Base-by-base conservation (phyloP, 1,140 invertebrate species). In the Drosophila arawakana region DNA sequence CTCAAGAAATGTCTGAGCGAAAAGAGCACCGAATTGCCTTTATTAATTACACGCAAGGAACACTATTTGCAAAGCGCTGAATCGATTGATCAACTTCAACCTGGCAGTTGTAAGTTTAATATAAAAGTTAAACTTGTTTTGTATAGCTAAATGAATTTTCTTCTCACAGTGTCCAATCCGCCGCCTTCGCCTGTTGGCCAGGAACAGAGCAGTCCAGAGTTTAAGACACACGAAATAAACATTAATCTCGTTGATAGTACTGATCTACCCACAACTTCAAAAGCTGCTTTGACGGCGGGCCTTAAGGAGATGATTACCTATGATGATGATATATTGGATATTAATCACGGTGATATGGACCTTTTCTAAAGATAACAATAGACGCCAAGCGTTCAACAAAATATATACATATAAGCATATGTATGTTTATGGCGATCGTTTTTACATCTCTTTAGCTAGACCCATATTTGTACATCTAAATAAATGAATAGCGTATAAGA, bases 151-250 rank as follows among this genome's bases (percentile, higher is more conserved):
- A 43, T 11, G 0, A 8, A 11, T 4, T 8, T 58, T 61, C 47
- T 0, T 9, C 76, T 61, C n/a, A 15, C 47, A 90, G 94, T 95
- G 39, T 95, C 95, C 4, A 96, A 96, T 93, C 96, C 96, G 21
- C 96, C 96, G 10, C 96, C 96, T 9, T 96, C 96, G 37, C 96
- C 96, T 4, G 96, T 95, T 39, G 96, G 95, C 0, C 95, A 95
- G 21, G 96, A 96, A 80, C 94, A 95, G 21, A 76, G 82, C 85
- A 95, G 95, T 60, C 95, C 95, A 62, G 95, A 96, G 78, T 93
- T 93, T 9, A 92, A 93, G 70, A 92, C 93, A 10, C 94, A 94
- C 76, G 93, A 93, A 71, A 94, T 93, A 73, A 92, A 94, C 63
- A 94, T 93, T 69, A 92, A 94, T 73, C 93, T 93, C 69, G 92